A percentile compares a stretch with the other conserved stretches of the same genome.
phyloP scores from a whole-genome alignment of 2,888 invertebrate genomes.

The Podotricha telesiphe region DNA sequence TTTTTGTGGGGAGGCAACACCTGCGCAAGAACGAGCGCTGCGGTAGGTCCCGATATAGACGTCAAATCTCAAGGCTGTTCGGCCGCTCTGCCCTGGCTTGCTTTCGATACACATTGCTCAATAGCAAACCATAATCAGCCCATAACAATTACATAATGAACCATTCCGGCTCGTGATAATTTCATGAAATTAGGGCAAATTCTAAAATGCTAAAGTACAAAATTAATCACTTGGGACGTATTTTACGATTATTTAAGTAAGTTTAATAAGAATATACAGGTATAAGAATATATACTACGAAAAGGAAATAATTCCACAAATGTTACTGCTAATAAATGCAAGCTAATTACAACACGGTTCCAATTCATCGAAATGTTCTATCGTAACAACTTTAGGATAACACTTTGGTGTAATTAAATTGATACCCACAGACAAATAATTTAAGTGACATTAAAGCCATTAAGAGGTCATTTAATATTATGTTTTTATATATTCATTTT shows the following conservation, averaged over 20 bases:
- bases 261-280: too few species aligned
- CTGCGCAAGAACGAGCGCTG: constrained; percentile 76
- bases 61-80: constrained; percentile 81
- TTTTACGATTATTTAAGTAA: not conserved
- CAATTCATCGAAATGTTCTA: not conserved
- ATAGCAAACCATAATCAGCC: constrained; percentile 62
- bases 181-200: constrained; percentile 37
- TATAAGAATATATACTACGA: too few species aligned
- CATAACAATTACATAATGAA: constrained; percentile 51
- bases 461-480: constrained; percentile 21
- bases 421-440: constrained; percentile 4
- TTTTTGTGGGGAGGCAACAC: constrained; percentile 75
- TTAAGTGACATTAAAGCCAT: constrained; percentile 31
- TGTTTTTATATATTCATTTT: constrained; percentile 27
- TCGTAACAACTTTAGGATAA: not conserved
- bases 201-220: not conserved
- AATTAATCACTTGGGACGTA: not conserved
- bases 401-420: not conserved
- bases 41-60: constrained; percentile 83
- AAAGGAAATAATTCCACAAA: not conserved
- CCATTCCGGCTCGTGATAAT: constrained; percentile 43
- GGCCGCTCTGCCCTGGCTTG: constrained; percentile 53
- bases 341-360: not conserved
- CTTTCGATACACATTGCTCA: constrained; percentile 73
- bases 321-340: not conserved